Conservation (phyloP, 2,888 invertebrate species). For the Mantis religiosa region DNA sequence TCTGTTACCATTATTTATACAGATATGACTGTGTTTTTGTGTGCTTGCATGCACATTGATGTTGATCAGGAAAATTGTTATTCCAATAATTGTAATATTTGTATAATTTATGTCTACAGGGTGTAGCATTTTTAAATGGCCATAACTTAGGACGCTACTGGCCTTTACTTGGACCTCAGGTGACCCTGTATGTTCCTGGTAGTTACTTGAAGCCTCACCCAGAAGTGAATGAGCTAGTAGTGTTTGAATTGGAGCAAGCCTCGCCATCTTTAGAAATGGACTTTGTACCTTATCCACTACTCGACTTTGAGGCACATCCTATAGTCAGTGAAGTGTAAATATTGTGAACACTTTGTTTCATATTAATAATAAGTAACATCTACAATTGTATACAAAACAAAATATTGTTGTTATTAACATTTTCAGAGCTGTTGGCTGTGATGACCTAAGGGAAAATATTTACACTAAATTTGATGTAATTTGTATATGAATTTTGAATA, state of each 20-base stretch:
- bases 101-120: slow-evolving; percentile 31
- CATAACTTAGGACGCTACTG: slow-evolving; percentile 38
- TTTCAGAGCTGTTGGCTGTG: too few relatives aligned
- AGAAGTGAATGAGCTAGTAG: slow-evolving; percentile 32
- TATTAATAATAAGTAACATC: too few relatives aligned
- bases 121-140: slow-evolving; percentile 37
- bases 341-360: too few relatives aligned
- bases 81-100: neutral
- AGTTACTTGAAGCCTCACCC: slow-evolving; percentile 33
- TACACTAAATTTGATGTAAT: too few relatives aligned
- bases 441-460: too few relatives aligned
- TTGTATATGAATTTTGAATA: too few relatives aligned
- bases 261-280: neutral
- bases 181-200: slow-evolving; percentile 37
- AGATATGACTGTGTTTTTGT: too few relatives aligned
- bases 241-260: slow-evolving; percentile 33
- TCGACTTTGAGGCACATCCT: neutral
- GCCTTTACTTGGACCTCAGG: slow-evolving; percentile 36
- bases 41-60: too few relatives aligned
- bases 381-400: too few relatives aligned
- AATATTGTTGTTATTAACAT: too few relatives aligned
- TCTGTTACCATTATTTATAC: too few relatives aligned
- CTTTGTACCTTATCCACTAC: neutral
- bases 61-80: too few relatives aligned
- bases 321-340: neutral